phyloP scores from a whole-genome alignment of 2,888 invertebrate genomes.

The Ichneumoninae sp. region DNA sequence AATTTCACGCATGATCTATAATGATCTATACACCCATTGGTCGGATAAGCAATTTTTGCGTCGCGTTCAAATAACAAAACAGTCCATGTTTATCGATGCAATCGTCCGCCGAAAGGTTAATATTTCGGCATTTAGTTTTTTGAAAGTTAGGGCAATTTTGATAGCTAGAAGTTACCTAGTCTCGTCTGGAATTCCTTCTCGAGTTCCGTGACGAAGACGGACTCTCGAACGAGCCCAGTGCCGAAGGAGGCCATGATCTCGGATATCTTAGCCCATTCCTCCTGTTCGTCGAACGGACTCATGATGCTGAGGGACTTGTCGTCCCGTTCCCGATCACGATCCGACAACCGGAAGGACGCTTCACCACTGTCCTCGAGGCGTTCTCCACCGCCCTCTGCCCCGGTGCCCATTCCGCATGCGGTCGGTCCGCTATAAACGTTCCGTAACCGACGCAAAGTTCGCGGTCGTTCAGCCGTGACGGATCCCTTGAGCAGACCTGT shows the following conservation, averaged over 20 bases:
- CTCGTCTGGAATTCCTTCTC: conserved; percentile 92
- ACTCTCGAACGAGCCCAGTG: conserved; percentile 91
- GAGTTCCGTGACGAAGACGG: conserved; percentile 91
- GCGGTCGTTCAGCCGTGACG: conserved; percentile 90
- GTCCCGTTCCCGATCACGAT: conserved; percentile 81
- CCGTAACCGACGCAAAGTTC: conserved; percentile 90
- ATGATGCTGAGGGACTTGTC: conserved; percentile 87
- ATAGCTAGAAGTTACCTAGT: conserved; percentile 85
- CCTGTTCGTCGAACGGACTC: conserved; percentile 96
- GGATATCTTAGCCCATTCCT: conserved; percentile 98
- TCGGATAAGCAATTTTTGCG: too few relatives aligned
- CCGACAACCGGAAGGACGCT: conserved; percentile 78
- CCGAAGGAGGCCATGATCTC: conserved; percentile 98
- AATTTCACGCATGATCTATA: too few relatives aligned
- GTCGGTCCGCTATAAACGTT: conserved; percentile 87
- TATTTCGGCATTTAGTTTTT: not conserved
- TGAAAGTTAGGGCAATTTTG: not conserved
- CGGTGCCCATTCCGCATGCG: conserved; percentile 81
- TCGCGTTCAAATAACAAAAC: too few relatives aligned
- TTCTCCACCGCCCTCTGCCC: conserved; percentile 83
- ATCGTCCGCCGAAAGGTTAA: not conserved
- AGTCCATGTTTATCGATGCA: not conserved
- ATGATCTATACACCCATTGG: too few relatives aligned
- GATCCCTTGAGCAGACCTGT: conserved; percentile 94
- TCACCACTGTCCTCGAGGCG: conserved; percentile 83